phyloP scores from a whole-genome alignment of 2,888 invertebrate genomes.

The Clostera curtula region DNA sequence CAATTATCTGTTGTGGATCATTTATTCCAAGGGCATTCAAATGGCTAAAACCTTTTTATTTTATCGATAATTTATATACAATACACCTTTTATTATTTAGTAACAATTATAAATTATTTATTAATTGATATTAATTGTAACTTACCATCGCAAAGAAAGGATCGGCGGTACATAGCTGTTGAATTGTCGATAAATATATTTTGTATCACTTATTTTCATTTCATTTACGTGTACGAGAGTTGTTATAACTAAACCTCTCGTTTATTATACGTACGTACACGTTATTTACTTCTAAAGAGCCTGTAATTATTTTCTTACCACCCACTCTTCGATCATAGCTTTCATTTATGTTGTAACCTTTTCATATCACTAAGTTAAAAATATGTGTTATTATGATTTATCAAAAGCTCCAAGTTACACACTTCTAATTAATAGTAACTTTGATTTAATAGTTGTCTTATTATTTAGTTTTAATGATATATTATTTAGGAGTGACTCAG shows the following conservation, averaged over 20 bases:
- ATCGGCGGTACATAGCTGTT: constrained; percentile 1
- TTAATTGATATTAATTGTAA: neutral
- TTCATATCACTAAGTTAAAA: constrained; percentile 18
- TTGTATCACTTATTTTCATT: constrained; percentile 1
- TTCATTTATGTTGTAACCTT: neutral
- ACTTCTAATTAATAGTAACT: constrained; percentile 24
- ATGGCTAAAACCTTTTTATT: no score
- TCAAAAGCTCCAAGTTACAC: constrained; percentile 16
- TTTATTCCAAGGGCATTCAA: no score
- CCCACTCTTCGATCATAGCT: neutral
- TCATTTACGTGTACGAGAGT: neutral
- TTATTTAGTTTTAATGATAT: constrained; percentile 53
- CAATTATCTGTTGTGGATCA: no score
- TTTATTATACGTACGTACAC: no score
- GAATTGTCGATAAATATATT: constrained; percentile 2
- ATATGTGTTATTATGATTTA: constrained; percentile 15
- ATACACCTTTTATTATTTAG: neutral
- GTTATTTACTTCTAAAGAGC: no score
- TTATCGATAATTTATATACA: neutral
- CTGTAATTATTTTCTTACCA: no score
- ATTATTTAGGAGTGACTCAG: constrained; percentile 42
- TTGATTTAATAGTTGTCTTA: constrained; percentile 44
- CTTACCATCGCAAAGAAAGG: neutral
- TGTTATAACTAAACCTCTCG: neutral
- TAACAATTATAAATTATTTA: neutral